phyloP scores from a whole-genome alignment of 2,888 invertebrate species.

The Apodemia mormo region DNA sequence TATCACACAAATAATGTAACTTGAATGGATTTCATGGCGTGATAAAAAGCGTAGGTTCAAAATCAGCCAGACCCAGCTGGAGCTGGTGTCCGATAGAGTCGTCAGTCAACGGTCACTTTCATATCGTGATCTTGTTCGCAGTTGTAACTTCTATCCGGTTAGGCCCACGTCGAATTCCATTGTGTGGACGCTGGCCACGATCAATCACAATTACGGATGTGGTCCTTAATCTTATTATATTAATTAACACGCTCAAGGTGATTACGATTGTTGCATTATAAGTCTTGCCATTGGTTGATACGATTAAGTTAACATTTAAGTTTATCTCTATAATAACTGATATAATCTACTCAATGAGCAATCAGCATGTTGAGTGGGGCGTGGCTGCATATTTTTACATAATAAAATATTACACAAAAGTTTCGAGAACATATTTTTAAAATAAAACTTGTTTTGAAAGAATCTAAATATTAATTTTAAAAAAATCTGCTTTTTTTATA shows the following conservation, averaged over 20 bases:
- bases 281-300: constrained; percentile 16
- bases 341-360: background rate
- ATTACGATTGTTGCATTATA: constrained; percentile 15
- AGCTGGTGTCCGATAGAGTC: constrained; percentile 29
- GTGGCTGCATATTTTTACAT: too few species aligned
- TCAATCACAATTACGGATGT: constrained; percentile 78
- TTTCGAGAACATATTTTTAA: too few species aligned
- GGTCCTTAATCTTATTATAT: constrained; percentile 66
- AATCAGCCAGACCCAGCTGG: background rate
- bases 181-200: constrained; percentile 43
- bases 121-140: constrained; percentile 32
- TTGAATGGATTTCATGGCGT: too few species aligned
- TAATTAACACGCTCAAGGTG: constrained; percentile 32
- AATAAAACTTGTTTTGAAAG: too few species aligned
- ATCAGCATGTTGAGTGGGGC: background rate
- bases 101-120: constrained; percentile 26
- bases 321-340: background rate
- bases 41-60: constrained; percentile 1
- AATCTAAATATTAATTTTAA: too few species aligned
- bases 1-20: too few species aligned
- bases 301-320: background rate
- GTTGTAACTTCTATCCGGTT: constrained; percentile 27
- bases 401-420: too few species aligned
- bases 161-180: constrained; percentile 42
- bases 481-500: too few species aligned